Conservation (phyloP, 2,113 vertebrate genomes). For the Phoenicopterus ruber region DNA sequence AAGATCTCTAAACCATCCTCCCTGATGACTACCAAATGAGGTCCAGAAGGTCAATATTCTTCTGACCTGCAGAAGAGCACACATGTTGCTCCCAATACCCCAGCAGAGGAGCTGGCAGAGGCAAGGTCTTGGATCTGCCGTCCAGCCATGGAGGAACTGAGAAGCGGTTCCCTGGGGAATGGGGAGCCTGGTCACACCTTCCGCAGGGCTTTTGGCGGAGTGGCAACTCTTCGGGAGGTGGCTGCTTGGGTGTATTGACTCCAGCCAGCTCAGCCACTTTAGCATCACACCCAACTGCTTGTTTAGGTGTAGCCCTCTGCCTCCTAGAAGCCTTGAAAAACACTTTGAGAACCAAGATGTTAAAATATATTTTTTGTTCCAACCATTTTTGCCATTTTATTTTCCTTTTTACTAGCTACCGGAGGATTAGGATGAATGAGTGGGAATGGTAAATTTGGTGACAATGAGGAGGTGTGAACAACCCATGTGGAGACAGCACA, state of each 20-base stretch:
- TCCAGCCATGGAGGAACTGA: not conserved
- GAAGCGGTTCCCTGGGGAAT: not conserved
- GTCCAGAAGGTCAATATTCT: not conserved
- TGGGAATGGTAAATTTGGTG: not conserved
- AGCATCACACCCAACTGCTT: not conserved
- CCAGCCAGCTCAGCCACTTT: not conserved
- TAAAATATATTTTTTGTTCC: accelerated
- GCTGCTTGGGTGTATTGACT: accelerated
- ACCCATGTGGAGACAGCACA: not conserved
- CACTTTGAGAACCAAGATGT: not conserved
- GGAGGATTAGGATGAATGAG: not conserved
- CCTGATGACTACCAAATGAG: not conserved
- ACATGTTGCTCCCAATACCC: no score
- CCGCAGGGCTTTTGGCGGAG: accelerated
- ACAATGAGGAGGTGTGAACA: not conserved
- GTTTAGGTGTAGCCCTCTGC: not conserved
- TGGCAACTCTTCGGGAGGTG: not conserved
- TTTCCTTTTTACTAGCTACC: not conserved
- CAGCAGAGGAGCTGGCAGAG: not conserved
- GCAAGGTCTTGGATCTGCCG: not conserved
- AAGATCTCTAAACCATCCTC: not conserved
- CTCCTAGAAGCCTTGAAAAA: not conserved
- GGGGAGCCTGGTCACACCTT: not conserved
- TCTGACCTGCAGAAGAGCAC: not conserved
- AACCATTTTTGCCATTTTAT: not conserved